Evolutionary conservation across 2,113 vertebrate species (phyloP).

Genomic region (Oreochromis tanganicae): DNA sequence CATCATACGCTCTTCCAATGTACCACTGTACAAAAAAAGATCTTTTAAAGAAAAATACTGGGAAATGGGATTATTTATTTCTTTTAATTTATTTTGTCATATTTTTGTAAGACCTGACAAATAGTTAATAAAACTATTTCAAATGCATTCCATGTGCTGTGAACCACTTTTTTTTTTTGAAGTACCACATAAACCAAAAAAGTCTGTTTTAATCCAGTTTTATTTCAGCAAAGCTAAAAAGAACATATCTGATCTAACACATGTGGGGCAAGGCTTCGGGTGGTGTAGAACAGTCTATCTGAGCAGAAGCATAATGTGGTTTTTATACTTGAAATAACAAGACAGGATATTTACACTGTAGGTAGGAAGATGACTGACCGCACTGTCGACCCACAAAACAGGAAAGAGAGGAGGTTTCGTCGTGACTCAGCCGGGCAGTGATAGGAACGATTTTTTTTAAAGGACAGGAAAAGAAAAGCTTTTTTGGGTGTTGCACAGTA

Average conservation of each 20-base stretch:
- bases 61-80: constrained; percentile 86
- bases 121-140: constrained; percentile 91
- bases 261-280: constrained; percentile 34
- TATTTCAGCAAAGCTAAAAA: constrained; percentile 65
- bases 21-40: constrained; percentile 70
- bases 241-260: constrained; percentile 32
- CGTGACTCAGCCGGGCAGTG: constrained; percentile 21
- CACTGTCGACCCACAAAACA: constrained; percentile 1
- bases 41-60: constrained; percentile 67
- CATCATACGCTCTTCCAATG: constrained; percentile 77
- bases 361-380: background rate
- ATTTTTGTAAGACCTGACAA: constrained; percentile 99
- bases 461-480: background rate
- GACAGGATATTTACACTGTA: constrained; percentile 18
- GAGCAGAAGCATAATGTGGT: constrained; percentile 32
- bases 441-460: background rate
- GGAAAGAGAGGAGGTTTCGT: background rate
- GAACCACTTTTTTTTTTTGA: background rate
- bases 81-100: constrained; percentile 99
- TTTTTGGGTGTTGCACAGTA: constrained; percentile 23
- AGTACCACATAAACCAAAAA: constrained; percentile 5
- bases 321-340: constrained; percentile 10
- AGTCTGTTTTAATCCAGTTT: constrained; percentile 49
- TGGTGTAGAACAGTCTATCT: constrained; percentile 45
- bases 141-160: constrained; percentile 54